Percentiles rank a stretch among this genome's conserved stretches.
Evolutionary conservation across 2,797 vertebrate genomes (phyloP).

Genomic region (Alfaro cultratus): DNA sequence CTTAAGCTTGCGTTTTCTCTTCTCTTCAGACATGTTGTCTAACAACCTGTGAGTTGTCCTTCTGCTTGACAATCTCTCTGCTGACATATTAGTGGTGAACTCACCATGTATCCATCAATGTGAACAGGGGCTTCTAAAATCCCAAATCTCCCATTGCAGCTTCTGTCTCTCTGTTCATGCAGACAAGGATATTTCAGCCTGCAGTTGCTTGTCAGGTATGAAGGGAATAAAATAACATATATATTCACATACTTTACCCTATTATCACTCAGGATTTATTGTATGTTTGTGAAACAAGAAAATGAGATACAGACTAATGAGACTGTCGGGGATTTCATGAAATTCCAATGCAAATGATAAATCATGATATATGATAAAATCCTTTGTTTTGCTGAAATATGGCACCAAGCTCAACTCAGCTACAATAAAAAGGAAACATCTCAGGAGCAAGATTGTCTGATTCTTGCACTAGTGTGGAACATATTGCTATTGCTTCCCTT

Average conservation of each 20-base stretch:
- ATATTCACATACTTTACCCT: conserved; percentile 28
- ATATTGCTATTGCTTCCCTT: conserved; percentile 2
- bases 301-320: conserved; percentile 41
- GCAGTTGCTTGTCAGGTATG: conserved; percentile 57
- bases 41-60: conserved; percentile 1
- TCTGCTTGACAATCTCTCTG: conserved; percentile 39
- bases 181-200: conserved; percentile 74
- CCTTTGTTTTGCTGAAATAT: not conserved
- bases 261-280: conserved; percentile 54
- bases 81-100: conserved; percentile 38
- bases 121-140: conserved; percentile 62
- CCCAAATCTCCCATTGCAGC: conserved; percentile 65
- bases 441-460: not conserved
- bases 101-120: conserved; percentile 71
- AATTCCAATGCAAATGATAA: conserved; percentile 56
- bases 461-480: conserved; percentile 6
- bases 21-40: not conserved
- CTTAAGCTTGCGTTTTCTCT: not conserved
- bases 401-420: not conserved
- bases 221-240: conserved; percentile 11
- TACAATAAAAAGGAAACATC: conserved; percentile 25
- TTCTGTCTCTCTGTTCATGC: conserved; percentile 53
- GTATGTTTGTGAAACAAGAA: conserved; percentile 34
- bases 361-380: conserved; percentile 28
- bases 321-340: conserved; percentile 38